Base-by-base conservation (phyloP, 2,797 vertebrate species). In the Melanogrammus aeglefinus region DNA sequence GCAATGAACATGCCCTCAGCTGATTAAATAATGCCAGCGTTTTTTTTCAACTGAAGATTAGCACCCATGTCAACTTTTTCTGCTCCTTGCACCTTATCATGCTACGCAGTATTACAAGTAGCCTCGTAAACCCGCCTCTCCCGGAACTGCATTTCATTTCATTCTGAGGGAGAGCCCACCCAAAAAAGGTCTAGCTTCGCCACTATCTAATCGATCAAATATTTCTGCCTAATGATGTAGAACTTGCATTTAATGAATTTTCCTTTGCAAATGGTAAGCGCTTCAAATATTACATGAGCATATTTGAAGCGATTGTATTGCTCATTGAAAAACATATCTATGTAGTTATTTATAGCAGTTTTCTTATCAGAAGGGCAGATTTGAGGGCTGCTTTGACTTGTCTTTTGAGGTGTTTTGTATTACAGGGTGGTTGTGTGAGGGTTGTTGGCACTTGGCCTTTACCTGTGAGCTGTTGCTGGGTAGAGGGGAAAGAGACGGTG, bases 381-480 rank as follows among this genome's bases (percentile, higher is more conserved):
- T 57, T 57, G 47, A 63, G 5, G 24, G 63, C 24, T 8, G 63
- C 63, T 63, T 63, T 24, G 21, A 24, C n/a, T 36, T 36, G 35
- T 36, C 5, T 36, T 36, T 33, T 33, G 31, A 24, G 27, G 57
- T 12, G 21, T 66, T 24, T 27, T 66, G 57, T 27, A 66, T 66
- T 24, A 66, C 27, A 79, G 73, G 39, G 24, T 66, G 13, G 9
- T 70, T 63, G 72, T 78, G 86, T 88, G 88, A 83, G 81, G 78
- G 80, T 73, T 74, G 24, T 38, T 84, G 81, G 84, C 84, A 77
- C 71, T 66, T 24, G 73, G 57, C 80, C 85, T 79, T 90, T 96
- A 99, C 97, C 96, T 97, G 96, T 82, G 97, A 94, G 90, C 86
- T 96, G 94, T 83, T 96, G 93, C 95, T 94, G 81, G 94, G 92